These are phyloP conservation scores for Tenualosa ilisha DNA, from an alignment of 2,797 vertebrate genomes.

Conservation along the genomic window DNA sequence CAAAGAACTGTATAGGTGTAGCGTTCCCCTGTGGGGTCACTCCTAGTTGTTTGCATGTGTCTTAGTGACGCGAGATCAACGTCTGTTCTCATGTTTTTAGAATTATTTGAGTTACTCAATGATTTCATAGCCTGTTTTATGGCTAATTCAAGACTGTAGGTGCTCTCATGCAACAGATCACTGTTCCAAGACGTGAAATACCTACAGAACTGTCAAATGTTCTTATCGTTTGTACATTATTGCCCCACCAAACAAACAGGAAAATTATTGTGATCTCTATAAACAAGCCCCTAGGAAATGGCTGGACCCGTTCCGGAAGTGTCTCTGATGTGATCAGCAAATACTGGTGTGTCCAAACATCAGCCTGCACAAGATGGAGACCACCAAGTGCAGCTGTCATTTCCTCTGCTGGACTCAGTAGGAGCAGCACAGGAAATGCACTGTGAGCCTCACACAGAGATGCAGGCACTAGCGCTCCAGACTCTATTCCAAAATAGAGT, in stretches of 20 bases:
- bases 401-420: constrained; percentile 44
- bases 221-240: background rate
- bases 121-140: background rate
- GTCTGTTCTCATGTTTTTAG: background rate
- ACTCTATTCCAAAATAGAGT: background rate
- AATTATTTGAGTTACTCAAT: background rate
- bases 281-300: constrained; percentile 43
- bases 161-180: background rate
- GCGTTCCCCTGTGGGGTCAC: background rate
- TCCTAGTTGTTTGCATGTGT: background rate
- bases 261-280: constrained; percentile 27
- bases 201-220: background rate
- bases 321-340: constrained; percentile 56
- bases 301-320: constrained; percentile 52
- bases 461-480: background rate
- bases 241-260: constrained; percentile 23
- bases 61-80: background rate
- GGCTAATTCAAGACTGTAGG: background rate
- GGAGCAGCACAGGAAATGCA: constrained; percentile 42
- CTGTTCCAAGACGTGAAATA: background rate
- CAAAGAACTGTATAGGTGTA: background rate
- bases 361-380: constrained; percentile 47
- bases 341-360: constrained; percentile 33
- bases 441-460: constrained; percentile 20
- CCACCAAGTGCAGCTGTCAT: constrained; percentile 49